Evolutionary conservation across 2,113 vertebrate genomes (phyloP), one percentile per base, ranked within the genome.

Genomic region (Apteryx owenii): DNA sequence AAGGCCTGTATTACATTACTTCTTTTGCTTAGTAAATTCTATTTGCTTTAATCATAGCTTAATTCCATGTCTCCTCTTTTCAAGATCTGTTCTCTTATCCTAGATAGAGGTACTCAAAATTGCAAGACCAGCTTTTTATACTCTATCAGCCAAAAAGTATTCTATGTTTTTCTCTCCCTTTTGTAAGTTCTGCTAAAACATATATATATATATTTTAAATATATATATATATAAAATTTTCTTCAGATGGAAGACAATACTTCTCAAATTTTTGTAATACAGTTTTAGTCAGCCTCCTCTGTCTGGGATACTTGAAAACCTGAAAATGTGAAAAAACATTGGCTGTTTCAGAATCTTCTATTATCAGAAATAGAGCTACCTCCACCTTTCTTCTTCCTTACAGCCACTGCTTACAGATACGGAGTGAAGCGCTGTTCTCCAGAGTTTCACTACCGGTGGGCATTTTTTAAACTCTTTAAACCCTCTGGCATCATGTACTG

Each of bases 31-130:
- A 6, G 44, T 85, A 89, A 96, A 93, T 89, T 93, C 70, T 69
- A 36, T 82, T 91, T 91, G 16, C 89, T 94, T 95, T 92, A 95
- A 91, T 96, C 81, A 85, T 38, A 56, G 73, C 38, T 89, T 93
- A 95, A 85, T 82, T 91, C 56, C 62, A 8, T 44, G 23, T 29
- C 70, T 76, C 31, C 5, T 79, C 25, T 68, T 92, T 91, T 81
- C 56, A 95, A 89, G 78, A 61, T 69, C 31, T 69, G 23, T 81
- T 81, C 15, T 71, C 22, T 76, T 65, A 89, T 33, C 44, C 31
- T 72, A 89, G 53, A 69, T 7, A 64, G 9, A 85, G n/a, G 23
- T 69, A 80, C 31, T 40, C 38, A 91, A 65, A 91, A 89, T 14
- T 89, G 26, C 21, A 87, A 89, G 36, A 33, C 69, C 58, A 38